These are phyloP conservation scores for Poeciliopsis turneri DNA, from an alignment of 2,797 vertebrate species.

Conservation along the genomic window DNA sequence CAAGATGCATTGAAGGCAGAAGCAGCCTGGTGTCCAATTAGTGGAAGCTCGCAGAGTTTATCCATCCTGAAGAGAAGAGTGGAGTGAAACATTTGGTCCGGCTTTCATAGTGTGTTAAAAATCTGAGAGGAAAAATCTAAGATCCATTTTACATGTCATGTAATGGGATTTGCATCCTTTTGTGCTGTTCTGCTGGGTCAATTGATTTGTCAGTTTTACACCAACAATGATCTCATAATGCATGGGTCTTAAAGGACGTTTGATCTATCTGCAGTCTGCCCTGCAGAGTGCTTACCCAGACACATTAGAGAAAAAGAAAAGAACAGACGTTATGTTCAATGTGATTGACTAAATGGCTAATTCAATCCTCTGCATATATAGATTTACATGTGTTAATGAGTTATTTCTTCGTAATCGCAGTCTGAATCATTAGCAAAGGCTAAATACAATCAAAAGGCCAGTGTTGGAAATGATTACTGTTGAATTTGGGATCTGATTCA, in stretches of 20 bases:
- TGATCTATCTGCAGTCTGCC: neutral
- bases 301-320: neutral
- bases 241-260: neutral
- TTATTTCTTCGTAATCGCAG: neutral
- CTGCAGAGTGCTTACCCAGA: slow-evolving; percentile 4
- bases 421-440: neutral
- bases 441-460: neutral
- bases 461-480: neutral
- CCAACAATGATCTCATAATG: slow-evolving; percentile 12
- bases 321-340: slow-evolving; percentile 12
- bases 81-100: slow-evolving; percentile 14
- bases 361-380: neutral
- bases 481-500: neutral
- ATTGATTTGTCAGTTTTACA: slow-evolving; percentile 44
- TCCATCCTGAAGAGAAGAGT: slow-evolving; percentile 10
- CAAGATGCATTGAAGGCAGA: slow-evolving; percentile 50
- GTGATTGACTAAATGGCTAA: neutral
- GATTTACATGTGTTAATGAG: neutral
- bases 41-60: slow-evolving; percentile 5
- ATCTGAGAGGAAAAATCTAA: slow-evolving; percentile 9
- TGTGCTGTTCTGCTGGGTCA: slow-evolving; percentile 23
- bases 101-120: slow-evolving; percentile 6
- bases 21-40: slow-evolving; percentile 53
- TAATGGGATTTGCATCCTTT: slow-evolving; percentile 52
- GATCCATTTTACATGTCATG: slow-evolving; percentile 18